Percentiles rank a stretch among this genome's conserved stretches.
These are phyloP conservation scores for Coleophora flavipennella DNA, from an alignment of 2,888 invertebrate genomes.

Conservation along the genomic window DNA sequence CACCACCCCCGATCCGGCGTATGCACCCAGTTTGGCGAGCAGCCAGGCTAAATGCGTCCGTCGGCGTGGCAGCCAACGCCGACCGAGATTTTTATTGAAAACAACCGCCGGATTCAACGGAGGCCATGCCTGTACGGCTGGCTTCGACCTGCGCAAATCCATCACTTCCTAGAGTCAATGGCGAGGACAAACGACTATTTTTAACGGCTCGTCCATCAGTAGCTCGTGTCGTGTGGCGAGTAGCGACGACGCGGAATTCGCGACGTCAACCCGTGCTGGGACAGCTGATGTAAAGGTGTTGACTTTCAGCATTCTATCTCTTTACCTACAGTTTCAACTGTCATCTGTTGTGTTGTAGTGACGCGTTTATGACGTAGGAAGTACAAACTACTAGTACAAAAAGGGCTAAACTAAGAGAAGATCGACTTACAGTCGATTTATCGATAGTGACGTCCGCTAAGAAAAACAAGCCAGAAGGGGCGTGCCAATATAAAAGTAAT, in stretches of 20 bases:
- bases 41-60: conserved; percentile 64
- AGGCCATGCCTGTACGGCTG: conserved; percentile 45
- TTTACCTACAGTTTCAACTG: conserved; percentile 2
- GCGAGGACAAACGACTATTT: conserved; percentile 61
- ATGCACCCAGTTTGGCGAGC: conserved; percentile 54
- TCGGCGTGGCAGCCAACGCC: conserved; percentile 51
- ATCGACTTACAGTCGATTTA: conserved; percentile 16
- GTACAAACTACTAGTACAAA: too few species aligned
- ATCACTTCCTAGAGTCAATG: conserved; percentile 67
- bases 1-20: conserved; percentile 39
- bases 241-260: conserved; percentile 31
- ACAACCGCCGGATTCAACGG: conserved; percentile 56
- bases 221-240: conserved; percentile 20
- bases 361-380: conserved; percentile 20
- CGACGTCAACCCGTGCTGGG: conserved; percentile 25
- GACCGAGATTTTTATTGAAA: conserved; percentile 67
- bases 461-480: too few species aligned
- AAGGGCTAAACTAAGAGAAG: too few species aligned
- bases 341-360: conserved; percentile 21
- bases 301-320: too few species aligned
- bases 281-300: conserved; percentile 9
- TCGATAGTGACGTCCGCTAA: conserved; percentile 19
- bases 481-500: too few species aligned
- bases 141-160: conserved; percentile 53
- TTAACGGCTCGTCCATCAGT: conserved; percentile 47